Percentiles rank a stretch among this genome's conserved stretches.
Conservation (phyloP, 2,797 vertebrate genomes). For the Lates japonicus region DNA sequence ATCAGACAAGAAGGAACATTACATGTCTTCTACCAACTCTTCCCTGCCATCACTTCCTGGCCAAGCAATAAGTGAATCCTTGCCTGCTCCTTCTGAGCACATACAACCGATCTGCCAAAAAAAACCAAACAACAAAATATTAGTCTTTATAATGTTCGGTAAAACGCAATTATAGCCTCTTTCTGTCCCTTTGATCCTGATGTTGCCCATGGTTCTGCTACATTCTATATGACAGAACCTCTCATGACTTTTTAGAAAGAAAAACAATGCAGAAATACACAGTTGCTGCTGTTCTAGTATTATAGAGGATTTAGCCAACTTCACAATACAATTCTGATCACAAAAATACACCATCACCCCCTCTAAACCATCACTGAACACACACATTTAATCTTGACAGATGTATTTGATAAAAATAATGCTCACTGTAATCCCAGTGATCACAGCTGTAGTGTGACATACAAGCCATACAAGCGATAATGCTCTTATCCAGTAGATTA, state of each 20-base stretch:
- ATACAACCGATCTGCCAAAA: neutral
- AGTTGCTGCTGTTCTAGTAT: neutral
- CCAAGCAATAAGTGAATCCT: neutral
- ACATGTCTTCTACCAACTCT: neutral
- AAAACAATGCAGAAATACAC: slow-evolving; percentile 4
- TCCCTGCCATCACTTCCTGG: neutral
- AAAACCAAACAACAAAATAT: neutral
- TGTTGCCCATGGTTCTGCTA: neutral
- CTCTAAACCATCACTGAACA: slow-evolving; percentile 2
- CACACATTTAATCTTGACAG: slow-evolving; percentile 42
- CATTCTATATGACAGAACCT: neutral
- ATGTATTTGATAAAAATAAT: slow-evolving; percentile 54
- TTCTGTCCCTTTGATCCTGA: neutral
- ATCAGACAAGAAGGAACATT: neutral
- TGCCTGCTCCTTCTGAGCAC: neutral
- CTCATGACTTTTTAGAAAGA: neutral
- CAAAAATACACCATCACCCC: neutral
- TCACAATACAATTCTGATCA: slow-evolving; percentile 25
- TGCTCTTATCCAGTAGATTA: slow-evolving; percentile 73
- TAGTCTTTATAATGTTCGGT: neutral
- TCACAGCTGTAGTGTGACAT: slow-evolving; percentile 64
- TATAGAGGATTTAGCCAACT: slow-evolving; percentile 22
- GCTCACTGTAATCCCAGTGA: slow-evolving; percentile 65
- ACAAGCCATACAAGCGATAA: slow-evolving; percentile 54
- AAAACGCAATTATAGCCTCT: neutral